Evolutionary conservation across 2,113 vertebrate species (phyloP), one percentile per base, ranked within the genome.

Genomic region (Labeo rohita): DNA sequence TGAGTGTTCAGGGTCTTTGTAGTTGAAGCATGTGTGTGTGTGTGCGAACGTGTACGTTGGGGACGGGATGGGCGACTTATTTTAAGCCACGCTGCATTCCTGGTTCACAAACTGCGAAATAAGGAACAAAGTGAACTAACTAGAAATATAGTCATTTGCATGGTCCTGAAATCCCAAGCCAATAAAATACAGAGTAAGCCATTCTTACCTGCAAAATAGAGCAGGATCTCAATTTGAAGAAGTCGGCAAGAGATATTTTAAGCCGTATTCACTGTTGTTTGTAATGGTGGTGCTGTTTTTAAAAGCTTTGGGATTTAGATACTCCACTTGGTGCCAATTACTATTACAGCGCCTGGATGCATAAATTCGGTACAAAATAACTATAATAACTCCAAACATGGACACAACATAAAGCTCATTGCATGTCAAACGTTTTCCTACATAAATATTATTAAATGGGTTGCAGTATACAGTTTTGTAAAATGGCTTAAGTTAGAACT

Each of bases 261-360:
- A 81, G 59, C 45, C 1, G 34, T 39, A 39, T 56, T 8, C 9
- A 43, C 16, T 6, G 15, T 59, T 65, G 79, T 65, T 65, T 75
- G 73, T 15, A 75, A 28, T 66, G 59, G 8, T n/a, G 16, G 8
- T 47, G 59, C 59, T 81, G 3, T 65, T 65, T 65, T 80, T 80
- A 80, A 80, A 80, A 65, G 79, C 59, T 16, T 65, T 80, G 21
- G 39, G 78, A 80, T 80, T 80, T 65, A 47, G n/a, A 63, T 49
- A 1, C 79, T 49, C 59, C 2, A 18, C 43, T 49, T 80, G 59
- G 59, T 80, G 79, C 43, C 79, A 65, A 11, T 80, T 65, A 65
- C 59, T 65, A 59, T 65, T 65, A 80, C 13, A 18, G 39, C 10
- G 43, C n/a, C 8, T 49, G 79, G 18, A 49, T 66, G 59, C 43